Base-by-base conservation (phyloP, 2,797 vertebrate species). In the Tragelaphus eurycerus region DNA sequence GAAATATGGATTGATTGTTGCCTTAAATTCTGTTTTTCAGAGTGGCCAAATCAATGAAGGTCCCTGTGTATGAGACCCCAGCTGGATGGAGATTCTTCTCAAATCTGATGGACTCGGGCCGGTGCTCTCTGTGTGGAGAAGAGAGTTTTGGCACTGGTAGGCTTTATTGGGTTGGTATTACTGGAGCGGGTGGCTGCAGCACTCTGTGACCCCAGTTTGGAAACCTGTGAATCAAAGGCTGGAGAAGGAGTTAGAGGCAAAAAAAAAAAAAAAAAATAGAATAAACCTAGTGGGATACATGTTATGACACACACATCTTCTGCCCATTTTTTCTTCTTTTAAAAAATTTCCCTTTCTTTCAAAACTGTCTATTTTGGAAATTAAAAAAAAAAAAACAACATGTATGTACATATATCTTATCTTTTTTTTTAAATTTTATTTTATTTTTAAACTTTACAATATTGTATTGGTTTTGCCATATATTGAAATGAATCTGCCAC, bases 91-190 rank as follows among this genome's bases (percentile, higher is more conserved):
- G 99, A 97, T 99, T 99, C 98, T 99, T 99, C 98, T 99, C 99
- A 89, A 99, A 99, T 98, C 99, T 99, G 96, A 99, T 99, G 99
- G 99, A 99, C 98, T 99, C 99, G 5, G 99, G 99, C 27, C 99
- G 99, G 96, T 99, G 99, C 98, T 99, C 99, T 0, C 99, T 99
- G 93, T 99, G 99, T 98, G 99, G 99, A 96, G 99, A 99, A 98
- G 99, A 99, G 98, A 99, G 99, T 98, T 99, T 99, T 98, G 99
- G 99, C 98, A 99, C 99, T 98, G 99, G 99, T 99, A 99, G 98
- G 98, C 57, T 74, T 86, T 38, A 16, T 19, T 78, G 90, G n/a
- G 16, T 14, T 94, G 34, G 23, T 86, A 5, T 89, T 81, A 29
- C 50, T 38, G 46, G 48, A n/a, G n/a, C 43, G 6, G 87, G 62